These are phyloP conservation scores for Gymnocheta viridis DNA, from an alignment of 2,888 invertebrate species.

Conservation along the genomic window DNA sequence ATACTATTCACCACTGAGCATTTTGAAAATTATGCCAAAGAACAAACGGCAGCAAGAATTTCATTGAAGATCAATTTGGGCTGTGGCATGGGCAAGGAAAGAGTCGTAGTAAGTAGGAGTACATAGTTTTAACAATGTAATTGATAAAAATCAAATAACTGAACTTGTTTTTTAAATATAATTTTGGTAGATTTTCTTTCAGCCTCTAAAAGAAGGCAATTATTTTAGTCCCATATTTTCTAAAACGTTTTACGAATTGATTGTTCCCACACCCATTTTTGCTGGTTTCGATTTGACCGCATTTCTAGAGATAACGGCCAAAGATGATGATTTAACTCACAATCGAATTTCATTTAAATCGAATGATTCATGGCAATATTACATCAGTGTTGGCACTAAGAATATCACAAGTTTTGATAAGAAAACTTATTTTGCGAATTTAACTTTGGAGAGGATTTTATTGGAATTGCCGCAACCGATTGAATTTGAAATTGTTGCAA, in stretches of 20 bases:
- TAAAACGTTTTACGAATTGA: slow-evolving; percentile 70
- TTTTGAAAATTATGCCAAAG: slow-evolving; percentile 72
- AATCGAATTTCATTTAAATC: slow-evolving; percentile 73
- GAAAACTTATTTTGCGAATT: slow-evolving; percentile 71
- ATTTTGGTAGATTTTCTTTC: slow-evolving; percentile 69
- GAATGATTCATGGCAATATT: slow-evolving; percentile 62
- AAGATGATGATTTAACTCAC: slow-evolving; percentile 73
- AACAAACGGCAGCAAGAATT: slow-evolving; percentile 71
- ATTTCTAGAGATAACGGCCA: slow-evolving; percentile 72
- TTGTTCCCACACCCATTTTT: slow-evolving; percentile 74
- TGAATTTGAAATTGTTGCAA: slow-evolving; percentile 73
- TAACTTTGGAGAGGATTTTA: slow-evolving; percentile 71
- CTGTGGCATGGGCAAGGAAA: slow-evolving; percentile 68
- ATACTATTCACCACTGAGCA: slow-evolving; percentile 72
- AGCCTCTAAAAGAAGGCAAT: slow-evolving; percentile 72
- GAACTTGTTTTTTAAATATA: background rate
- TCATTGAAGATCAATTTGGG: slow-evolving; percentile 68
- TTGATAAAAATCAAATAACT: background rate
- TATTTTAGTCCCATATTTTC: slow-evolving; percentile 73
- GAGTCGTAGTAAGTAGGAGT: slow-evolving; percentile 65
- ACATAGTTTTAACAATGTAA: background rate
- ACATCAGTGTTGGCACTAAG: slow-evolving; percentile 65
- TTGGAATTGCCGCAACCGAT: slow-evolving; percentile 69
- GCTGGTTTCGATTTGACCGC: slow-evolving; percentile 73
- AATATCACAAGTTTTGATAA: slow-evolving; percentile 55